Percentiles rank a stretch among this genome's conserved stretches.
These are phyloP conservation scores for Psittacula derbiana DNA, from an alignment of 2,797 vertebrate species.

Conservation along the genomic window DNA sequence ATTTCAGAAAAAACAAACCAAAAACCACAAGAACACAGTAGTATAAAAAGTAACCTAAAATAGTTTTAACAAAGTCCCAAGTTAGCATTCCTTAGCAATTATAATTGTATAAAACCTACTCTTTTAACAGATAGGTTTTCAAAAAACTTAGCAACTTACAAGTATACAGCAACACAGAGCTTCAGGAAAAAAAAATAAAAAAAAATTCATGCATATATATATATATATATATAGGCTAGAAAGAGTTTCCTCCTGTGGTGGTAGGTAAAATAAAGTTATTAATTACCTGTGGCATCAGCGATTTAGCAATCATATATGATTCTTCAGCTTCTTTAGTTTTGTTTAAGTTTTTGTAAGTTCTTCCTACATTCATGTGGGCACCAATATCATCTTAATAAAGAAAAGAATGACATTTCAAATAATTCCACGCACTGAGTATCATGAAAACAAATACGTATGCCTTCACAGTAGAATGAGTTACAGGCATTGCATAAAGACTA, in stretches of 20 bases:
- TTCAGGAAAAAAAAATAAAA: neutral
- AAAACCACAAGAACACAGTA: neutral
- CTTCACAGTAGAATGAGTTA: neutral
- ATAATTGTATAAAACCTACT: neutral
- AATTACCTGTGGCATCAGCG: conserved; percentile 96
- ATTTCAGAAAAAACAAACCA: neutral
- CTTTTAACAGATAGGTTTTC: neutral
- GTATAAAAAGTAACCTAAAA: neutral
- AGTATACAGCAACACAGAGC: neutral
- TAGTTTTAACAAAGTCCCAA: neutral
- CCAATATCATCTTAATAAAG: conserved; percentile 92
- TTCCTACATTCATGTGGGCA: conserved; percentile 98
- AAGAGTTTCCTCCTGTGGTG: neutral
- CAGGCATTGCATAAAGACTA: neutral
- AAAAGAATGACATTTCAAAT: neutral
- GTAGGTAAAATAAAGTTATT: neutral
- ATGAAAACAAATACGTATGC: neutral
- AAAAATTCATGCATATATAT: neutral
- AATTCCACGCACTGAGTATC: neutral
- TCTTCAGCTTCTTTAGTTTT: conserved; percentile 94
- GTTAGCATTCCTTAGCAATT: neutral
- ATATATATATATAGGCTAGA: neutral
- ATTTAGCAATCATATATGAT: conserved; percentile 94
- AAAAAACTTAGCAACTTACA: neutral
- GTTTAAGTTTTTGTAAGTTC: conserved; percentile 98